Percentiles rank a stretch among this genome's conserved stretches.
Conservation (phyloP, 2,797 vertebrate species). For the Artibeus jamaicensis region DNA sequence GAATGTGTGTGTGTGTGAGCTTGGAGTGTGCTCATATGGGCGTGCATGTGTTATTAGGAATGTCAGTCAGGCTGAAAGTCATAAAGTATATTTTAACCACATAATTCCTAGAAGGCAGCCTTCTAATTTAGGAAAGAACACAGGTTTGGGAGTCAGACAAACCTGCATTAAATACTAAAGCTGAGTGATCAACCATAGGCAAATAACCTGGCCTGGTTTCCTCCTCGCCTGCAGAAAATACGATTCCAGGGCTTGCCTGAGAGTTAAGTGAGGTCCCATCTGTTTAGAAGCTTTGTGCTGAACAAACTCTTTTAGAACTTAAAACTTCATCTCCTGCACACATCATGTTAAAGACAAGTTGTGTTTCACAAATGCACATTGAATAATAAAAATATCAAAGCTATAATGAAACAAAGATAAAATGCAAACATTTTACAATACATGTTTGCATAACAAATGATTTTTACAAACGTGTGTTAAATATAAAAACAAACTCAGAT, state of each 20-base stretch:
- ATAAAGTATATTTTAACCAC: background rate
- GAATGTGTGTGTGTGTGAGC: background rate
- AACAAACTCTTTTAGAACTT: background rate
- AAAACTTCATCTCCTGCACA: background rate
- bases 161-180: background rate
- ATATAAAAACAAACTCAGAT: background rate
- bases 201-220: background rate
- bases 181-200: background rate
- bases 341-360: background rate
- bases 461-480: conserved; percentile 2
- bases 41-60: background rate
- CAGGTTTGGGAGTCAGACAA: background rate
- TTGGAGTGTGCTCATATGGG: background rate
- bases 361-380: background rate
- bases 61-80: background rate
- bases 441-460: background rate
- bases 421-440: background rate
- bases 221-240: background rate
- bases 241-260: background rate
- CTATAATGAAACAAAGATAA: background rate
- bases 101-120: conserved; percentile 7
- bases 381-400: conserved; percentile 17
- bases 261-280: background rate
- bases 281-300: background rate
- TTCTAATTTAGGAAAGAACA: background rate